Base-by-base conservation (phyloP, 64 coral and sea anemone genomes). In the Porites lutea region DNA sequence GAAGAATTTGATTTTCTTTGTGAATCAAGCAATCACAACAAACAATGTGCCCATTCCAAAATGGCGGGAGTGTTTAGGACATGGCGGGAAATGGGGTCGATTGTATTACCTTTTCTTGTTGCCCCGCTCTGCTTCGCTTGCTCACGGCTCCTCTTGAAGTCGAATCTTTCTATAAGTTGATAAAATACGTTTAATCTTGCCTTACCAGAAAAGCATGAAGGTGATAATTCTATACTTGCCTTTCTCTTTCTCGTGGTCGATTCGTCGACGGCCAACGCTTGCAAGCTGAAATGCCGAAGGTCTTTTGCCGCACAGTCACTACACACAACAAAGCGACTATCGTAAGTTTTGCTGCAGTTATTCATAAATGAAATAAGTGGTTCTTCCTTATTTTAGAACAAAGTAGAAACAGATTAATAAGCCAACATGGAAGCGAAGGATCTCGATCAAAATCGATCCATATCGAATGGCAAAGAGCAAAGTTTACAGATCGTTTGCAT, bases 51-150 rank as follows among this genome's bases (percentile, higher is more conserved):
- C 47, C 81, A n/a, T 46, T 84, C 47, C 81, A 84, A 84, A 84
- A 84, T 84, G 81, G 81, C 81, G 81, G 81, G 81, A 84, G 81
- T 15, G 3, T 48, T 69, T 12, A 1, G 62, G 57, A 57, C 55
- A 51, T 84, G 81, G 81, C 81, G 81, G 62, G 62, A 84, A 84
- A 68, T 37, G 81, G 13, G 23, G 69, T 52, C 46, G 13, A 63
- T 84, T 68, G 81, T n/a, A 5, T 84, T 84, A 84, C 81, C 81
- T 84, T 84, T 27, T 84, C 62, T 84, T 84, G 81, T 5, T 68
- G 22, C 52, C 61, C 81, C 47, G 62, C 81, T 84, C 81, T 84
- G 6, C 62, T 84, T 68, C 81, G 63, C 63, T 84, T 84, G 81
- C 14, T 84, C 22, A 67, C 45, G 18, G 81, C 81, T 68, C 81